A percentile compares a stretch with the other conserved stretches of the same genome.
Evolutionary conservation across 1,140 invertebrate genomes (phyloP).

Genomic region (Drosophila mauritiana): DNA sequence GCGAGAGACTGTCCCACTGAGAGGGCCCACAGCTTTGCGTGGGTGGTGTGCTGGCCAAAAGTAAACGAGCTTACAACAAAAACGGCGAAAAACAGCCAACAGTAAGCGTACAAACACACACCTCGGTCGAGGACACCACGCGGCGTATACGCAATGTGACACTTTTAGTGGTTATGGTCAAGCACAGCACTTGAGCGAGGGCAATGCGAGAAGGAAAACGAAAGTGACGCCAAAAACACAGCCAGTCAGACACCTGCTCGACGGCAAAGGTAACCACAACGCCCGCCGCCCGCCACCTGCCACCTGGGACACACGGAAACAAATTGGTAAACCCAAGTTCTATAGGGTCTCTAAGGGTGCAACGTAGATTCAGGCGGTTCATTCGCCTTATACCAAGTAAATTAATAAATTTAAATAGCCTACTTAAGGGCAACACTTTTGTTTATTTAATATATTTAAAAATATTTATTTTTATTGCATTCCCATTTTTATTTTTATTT

Average conservation of each 20-base stretch:
- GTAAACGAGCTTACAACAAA: slow-evolving; percentile 56
- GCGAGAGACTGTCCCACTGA: background rate
- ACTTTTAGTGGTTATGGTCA: slow-evolving; percentile 81
- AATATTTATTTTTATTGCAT: background rate
- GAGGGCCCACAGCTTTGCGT: slow-evolving; percentile 30
- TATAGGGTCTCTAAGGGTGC: background rate
- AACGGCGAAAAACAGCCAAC: slow-evolving; percentile 19
- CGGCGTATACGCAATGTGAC: slow-evolving; percentile 82
- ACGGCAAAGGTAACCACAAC: slow-evolving; percentile 19
- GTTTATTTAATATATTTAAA: background rate
- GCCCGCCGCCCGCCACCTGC: background rate
- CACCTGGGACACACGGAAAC: slow-evolving; percentile 19
- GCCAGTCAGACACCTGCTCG: slow-evolving; percentile 61
- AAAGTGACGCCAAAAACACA: slow-evolving; percentile 69
- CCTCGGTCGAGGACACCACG: slow-evolving; percentile 72
- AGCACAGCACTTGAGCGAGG: slow-evolving; percentile 76
- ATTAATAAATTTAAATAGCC: background rate
- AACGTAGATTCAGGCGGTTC: too few species aligned
- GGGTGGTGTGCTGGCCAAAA: slow-evolving; percentile 47
- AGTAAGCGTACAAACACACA: slow-evolving; percentile 26
- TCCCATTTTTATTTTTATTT: background rate
- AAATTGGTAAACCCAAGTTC: slow-evolving; percentile 7
- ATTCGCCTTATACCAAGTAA: background rate
- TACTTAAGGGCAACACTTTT: background rate
- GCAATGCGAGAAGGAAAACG: slow-evolving; percentile 54